Base-by-base conservation (phyloP, 2,888 invertebrate species). In the Gerris lacustris region DNA sequence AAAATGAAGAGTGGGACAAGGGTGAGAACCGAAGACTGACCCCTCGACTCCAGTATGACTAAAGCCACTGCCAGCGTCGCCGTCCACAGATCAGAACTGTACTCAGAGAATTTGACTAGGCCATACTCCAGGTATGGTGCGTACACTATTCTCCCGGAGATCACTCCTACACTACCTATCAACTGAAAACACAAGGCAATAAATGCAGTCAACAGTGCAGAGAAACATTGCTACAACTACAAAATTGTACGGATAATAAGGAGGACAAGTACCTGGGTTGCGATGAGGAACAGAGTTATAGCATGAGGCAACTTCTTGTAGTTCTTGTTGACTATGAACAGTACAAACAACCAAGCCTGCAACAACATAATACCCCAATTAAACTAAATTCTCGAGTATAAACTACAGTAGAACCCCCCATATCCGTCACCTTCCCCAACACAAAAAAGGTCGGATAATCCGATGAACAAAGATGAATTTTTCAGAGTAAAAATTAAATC, bases 51-150 rank as follows among this genome's bases (percentile, higher is more conserved):
- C 70, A 95, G 82, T 79, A 95, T 88, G 45, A 95, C 84, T 55
- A 96, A 80, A 6, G 89, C 87, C 55, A 92, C 84, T 2, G 95
- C 91, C 71, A 95, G 82, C 77, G 92, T 87, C 7, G 90, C 89
- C 0, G 94, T 92, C 92, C 93, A 94, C 69, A 94, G 82, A 72
- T 94, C 83, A 68, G 92, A 87, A 72, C 92, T 90, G 78, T 91
- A 91, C 72, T 91, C 89, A 72, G 90, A 88, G 74, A 87, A 86
- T 55, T 90, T 87, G 75, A 91, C 88, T 17, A 93, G 79, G 6
- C 87, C 82, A 79, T 94, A 92, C 78, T 94, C 91, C 4, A 90
- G 72, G 72, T 90, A 88, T 76, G 71, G 67, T 5, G 67, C 17
- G 71, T 45, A 6, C 66, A 84, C 76, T 11, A 86, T 85, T 1